These are phyloP conservation scores for Drosophila rellima DNA, from an alignment of 2,888 invertebrate species.

Conservation along the genomic window DNA sequence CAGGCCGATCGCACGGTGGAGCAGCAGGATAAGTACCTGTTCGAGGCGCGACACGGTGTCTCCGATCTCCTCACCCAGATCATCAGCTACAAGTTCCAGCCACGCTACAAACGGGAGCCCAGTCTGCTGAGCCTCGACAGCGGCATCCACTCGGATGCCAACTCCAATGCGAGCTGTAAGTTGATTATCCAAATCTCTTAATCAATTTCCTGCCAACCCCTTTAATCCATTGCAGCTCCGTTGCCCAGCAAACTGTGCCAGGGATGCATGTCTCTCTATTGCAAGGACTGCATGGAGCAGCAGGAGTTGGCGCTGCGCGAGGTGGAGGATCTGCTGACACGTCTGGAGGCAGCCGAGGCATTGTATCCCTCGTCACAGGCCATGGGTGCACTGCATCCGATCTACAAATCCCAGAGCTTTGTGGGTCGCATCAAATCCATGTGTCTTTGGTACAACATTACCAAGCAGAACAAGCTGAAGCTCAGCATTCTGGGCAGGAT, in stretches of 20 bases:
- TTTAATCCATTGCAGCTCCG: constrained; percentile 52
- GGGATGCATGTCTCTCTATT: constrained; percentile 92
- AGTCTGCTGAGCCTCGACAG: constrained; percentile 84
- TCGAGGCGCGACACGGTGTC: constrained; percentile 90
- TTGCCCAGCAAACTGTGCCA: constrained; percentile 85
- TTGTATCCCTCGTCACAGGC: constrained; percentile 94
- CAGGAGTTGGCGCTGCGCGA: constrained; percentile 92
- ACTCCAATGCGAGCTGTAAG: constrained; percentile 82
- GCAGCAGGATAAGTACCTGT: constrained; percentile 92
- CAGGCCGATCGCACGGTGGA: constrained; percentile 91
- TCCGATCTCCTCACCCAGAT: constrained; percentile 91
- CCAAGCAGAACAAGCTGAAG: constrained; percentile 93
- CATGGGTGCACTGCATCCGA: constrained; percentile 91
- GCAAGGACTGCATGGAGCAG: constrained; percentile 89
- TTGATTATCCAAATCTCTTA: background rate
- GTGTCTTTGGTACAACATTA: constrained; percentile 97
- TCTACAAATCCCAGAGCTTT: constrained; percentile 86
- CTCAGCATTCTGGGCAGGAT: constrained; percentile 91
- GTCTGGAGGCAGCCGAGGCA: constrained; percentile 91
- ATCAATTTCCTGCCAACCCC: too few relatives aligned
- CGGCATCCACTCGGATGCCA: constrained; percentile 82
- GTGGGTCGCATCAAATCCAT: constrained; percentile 88
- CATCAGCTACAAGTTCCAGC: constrained; percentile 89
- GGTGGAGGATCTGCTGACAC: constrained; percentile 90
- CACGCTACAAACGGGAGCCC: constrained; percentile 78